A percentile compares a stretch with the other conserved stretches of the same genome.
Conservation (phyloP, 2,888 invertebrate species). For the Acrobasis consociella region DNA sequence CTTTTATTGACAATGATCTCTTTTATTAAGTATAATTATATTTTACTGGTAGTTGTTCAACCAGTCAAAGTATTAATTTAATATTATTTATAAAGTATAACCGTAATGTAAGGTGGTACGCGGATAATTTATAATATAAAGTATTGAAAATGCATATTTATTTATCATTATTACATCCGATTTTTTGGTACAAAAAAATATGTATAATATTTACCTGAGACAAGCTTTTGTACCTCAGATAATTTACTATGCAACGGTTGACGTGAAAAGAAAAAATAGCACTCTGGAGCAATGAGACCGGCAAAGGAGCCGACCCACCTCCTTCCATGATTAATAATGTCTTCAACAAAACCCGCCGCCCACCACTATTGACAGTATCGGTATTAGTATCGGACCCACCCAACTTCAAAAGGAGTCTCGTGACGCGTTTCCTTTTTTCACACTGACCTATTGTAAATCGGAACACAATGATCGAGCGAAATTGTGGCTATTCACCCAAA, state of each 20-base stretch:
- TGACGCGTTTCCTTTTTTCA: constrained; percentile 30
- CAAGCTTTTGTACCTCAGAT: constrained; percentile 7
- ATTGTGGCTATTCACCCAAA: constrained; percentile 34
- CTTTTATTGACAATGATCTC: constrained; percentile 25
- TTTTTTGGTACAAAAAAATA: no score
- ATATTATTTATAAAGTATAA: no score
- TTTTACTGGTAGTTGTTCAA: no score
- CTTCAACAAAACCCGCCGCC: constrained; percentile 31
- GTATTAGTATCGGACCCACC: constrained; percentile 31
- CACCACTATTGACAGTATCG: constrained; percentile 35
- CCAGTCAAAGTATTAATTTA: no score
- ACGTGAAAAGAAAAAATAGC: constrained; percentile 27
- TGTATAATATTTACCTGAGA: not conserved
- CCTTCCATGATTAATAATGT: constrained; percentile 36
- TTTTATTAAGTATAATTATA: constrained; percentile 1
- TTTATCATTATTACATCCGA: no score
- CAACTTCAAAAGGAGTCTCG: constrained; percentile 31
- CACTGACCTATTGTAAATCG: constrained; percentile 33
- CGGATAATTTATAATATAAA: no score
- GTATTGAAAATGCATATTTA: no score
- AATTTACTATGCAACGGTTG: constrained; percentile 8
- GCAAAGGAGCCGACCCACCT: constrained; percentile 27
- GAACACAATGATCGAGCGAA: constrained; percentile 34
- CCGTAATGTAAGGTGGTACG: no score
- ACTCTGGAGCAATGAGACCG: constrained; percentile 29